Percentiles rank a stretch among this genome's conserved stretches.
phyloP scores from a whole-genome alignment of 64 coral and sea anemone genomes.

The Montipora sp. region DNA sequence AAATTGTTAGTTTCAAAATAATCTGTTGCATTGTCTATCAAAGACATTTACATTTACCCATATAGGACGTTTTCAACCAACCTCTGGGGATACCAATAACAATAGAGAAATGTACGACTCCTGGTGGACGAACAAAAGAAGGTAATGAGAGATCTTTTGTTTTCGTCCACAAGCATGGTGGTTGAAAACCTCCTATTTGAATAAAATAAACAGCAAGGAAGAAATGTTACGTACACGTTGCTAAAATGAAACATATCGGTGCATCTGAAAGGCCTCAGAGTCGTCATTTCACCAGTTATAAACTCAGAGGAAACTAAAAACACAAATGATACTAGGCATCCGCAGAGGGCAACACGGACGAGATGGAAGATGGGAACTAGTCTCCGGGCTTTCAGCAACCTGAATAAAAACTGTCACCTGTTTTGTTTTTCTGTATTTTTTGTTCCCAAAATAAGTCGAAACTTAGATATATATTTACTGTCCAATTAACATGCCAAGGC shows the following conservation, averaged over 20 bases:
- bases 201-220: neutral
- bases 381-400: neutral
- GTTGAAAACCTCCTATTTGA: too few species aligned
- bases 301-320: neutral
- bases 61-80: too few species aligned
- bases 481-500: neutral
- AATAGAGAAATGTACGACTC: too few species aligned
- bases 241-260: constrained; percentile 92
- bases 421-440: neutral
- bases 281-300: constrained; percentile 65
- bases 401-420: neutral
- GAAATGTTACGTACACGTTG: constrained; percentile 84
- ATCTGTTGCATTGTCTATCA: neutral
- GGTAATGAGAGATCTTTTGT: too few species aligned
- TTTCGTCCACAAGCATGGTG: too few species aligned
- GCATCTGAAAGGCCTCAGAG: constrained; percentile 89
- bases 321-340: constrained; percentile 5
- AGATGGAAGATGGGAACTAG: neutral
- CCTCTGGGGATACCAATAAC: too few species aligned
- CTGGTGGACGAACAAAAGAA: too few species aligned
- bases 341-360: too few species aligned
- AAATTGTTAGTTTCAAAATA: too few species aligned
- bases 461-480: neutral
- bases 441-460: neutral
- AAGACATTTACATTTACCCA: neutral